Conservation (phyloP, 2,888 invertebrate species). For the Cheilosia vulpina region DNA sequence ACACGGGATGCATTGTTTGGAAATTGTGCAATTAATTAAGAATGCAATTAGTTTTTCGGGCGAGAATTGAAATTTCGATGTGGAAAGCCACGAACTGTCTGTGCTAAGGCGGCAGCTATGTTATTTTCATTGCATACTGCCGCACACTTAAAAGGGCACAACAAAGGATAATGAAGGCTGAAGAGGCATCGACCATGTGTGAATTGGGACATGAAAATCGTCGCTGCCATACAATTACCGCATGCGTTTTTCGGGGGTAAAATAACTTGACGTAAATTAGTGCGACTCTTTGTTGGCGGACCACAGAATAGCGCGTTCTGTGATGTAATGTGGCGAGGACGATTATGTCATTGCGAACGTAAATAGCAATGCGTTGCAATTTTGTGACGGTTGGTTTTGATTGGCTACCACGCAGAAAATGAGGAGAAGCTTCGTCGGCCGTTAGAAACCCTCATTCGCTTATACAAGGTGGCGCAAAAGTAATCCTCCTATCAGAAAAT, state of each 20-base stretch:
- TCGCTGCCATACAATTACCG: neutral
- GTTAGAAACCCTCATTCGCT: too few relatives aligned
- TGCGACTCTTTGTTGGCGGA: neutral
- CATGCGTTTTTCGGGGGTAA: neutral
- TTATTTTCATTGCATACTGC: neutral
- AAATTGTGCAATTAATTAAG: constrained; percentile 69
- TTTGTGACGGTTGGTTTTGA: too few relatives aligned
- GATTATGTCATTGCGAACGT: constrained; percentile 4
- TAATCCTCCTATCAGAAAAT: too few relatives aligned
- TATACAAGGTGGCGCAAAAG: too few relatives aligned
- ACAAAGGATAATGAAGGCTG: constrained; percentile 9
- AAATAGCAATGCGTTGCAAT: too few relatives aligned
- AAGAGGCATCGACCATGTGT: neutral
- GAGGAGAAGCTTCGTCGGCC: too few relatives aligned
- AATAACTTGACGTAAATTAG: constrained; percentile 14
- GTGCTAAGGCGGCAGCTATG: neutral
- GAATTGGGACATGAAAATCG: constrained; percentile 12
- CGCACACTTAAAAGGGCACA: constrained; percentile 28
- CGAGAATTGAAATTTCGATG: constrained; percentile 65
- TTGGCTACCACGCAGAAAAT: too few relatives aligned
- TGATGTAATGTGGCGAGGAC: neutral
- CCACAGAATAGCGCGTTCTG: too few relatives aligned
- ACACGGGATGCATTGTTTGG: constrained; percentile 16
- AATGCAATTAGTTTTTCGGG: constrained; percentile 64
- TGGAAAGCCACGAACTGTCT: constrained; percentile 1